Base-by-base conservation (phyloP, 2,888 invertebrate genomes). In the Cephalotes varians region DNA sequence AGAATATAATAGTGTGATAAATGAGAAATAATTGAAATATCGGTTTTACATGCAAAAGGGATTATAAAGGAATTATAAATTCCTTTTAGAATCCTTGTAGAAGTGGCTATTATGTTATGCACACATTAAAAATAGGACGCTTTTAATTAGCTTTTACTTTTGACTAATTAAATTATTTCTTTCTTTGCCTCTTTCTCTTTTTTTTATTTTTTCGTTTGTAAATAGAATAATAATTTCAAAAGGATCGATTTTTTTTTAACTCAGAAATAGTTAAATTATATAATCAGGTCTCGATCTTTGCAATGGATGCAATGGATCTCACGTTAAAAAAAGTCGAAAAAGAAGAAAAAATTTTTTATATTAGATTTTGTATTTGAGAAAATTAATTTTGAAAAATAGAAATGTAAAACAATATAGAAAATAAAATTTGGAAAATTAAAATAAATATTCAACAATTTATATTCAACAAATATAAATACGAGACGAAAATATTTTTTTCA, bases 151-250 rank as follows among this genome's bases (percentile, higher is more conserved):
- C 40, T 15, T 64, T n/a, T 64, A 40, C 21, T 64, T 40, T 64
- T 62, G 60, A 62, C 37, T 64, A 64, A 64, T 64, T 64, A 64
- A 64, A 64, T 64, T 64, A 40, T 62, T 62, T 37, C 7, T 1
- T 21, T 37, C 62, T 62, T n/a, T 62, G n/a, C 4, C 1, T 62
- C 12, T 62, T 7, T 31, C 15, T 60, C 4, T 62, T 10, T 21
- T 1, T 15, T 12, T n/a, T 37, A 9, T 62, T 21, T 2, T 62
- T 34, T 62, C 12, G 2, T 62, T 15, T 40, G 1, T 18, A 64
- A 3, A 40, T 40, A 64, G 15, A 6, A 62, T 62, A 40, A 62
- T 60, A 25, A 40, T 25, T 40, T 64, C n/a, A 40, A 37, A 21
- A 4, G 12, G 21, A 25, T 40, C 15, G 21, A 64, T 40, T 64